These are phyloP conservation scores for Deilephila porcellus DNA, from an alignment of 2,888 invertebrate species.

Conservation along the genomic window DNA sequence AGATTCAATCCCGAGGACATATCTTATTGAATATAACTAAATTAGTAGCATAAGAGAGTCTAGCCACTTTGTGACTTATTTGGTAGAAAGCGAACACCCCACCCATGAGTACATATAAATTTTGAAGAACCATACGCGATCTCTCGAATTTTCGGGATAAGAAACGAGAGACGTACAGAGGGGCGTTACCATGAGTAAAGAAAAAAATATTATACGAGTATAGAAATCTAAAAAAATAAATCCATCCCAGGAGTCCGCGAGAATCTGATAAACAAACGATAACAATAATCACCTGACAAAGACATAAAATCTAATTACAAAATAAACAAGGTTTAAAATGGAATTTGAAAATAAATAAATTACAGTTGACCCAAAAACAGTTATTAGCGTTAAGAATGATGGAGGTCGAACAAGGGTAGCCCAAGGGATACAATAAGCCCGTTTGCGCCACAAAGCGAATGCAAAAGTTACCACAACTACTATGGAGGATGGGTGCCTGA, in stretches of 20 bases:
- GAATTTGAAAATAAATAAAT: conserved; percentile 26
- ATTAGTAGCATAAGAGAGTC: too few relatives aligned
- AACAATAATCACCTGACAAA: conserved; percentile 6
- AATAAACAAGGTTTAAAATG: conserved; percentile 7
- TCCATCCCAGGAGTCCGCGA: too few relatives aligned
- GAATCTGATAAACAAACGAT: background rate
- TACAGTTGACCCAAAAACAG: conserved; percentile 47
- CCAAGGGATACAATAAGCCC: conserved; percentile 52
- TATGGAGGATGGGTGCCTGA: conserved; percentile 13
- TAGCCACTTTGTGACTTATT: too few relatives aligned
- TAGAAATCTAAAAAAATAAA: too few relatives aligned
- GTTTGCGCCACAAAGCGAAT: conserved; percentile 35
- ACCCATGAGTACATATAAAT: too few relatives aligned
- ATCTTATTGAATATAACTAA: too few relatives aligned
- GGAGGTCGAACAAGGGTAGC: conserved; percentile 52
- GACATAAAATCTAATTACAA: background rate
- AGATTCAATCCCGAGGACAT: too few relatives aligned
- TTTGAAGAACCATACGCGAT: background rate
- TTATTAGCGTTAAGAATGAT: conserved; percentile 55
- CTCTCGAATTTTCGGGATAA: background rate
- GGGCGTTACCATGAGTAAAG: too few relatives aligned
- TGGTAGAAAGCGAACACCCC: too few relatives aligned
- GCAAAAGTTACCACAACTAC: conserved; percentile 43
- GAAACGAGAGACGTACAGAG: too few relatives aligned
- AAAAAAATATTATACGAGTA: too few relatives aligned